Base-by-base conservation (phyloP, 2,797 vertebrate species). In the Muscicapa comitata region DNA sequence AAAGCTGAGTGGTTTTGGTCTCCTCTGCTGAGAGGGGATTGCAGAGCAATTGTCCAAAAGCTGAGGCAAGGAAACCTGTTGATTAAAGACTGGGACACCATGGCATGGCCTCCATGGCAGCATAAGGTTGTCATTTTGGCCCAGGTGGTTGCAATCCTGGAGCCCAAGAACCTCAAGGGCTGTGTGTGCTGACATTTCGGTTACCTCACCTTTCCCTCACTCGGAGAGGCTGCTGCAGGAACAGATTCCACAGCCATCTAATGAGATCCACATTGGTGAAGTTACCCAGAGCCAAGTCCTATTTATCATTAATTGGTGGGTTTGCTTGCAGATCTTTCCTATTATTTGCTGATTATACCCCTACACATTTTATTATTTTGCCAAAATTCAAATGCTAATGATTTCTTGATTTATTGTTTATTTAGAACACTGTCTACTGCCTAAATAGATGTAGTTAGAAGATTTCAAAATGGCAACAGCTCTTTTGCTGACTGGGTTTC, bases 51-150 rank as follows among this genome's bases (percentile, higher is more conserved):
- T 65, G 24, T 93, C 57, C 18, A 45, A 96, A 95, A 93, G 51
- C 92, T 77, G 87, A 91, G 92, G 84, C 42, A 74, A 92, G 91
- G 90, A 97, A 97, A 96, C 48, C 75, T 95, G 23, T 91, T 17
- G 25, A 85, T 95, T 95, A 91, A 94, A 89, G 67, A 68, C 95
- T 94, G 29, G 93, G 96, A 96, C 93, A 68, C 92, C 3, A 2
- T 7, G 50, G 85, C 57, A 45, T 47, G 65, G 80, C 86, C 84
- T 91, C 97, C 85, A 12, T 0, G 2, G 85, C 89, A 80, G 96
- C 96, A 97, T 97, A 97, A 97, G 97, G 97, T 96, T 97, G 96
- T 97, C 95, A 97, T 98, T 98, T 98, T 96, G 91, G 93, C 57
- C 96, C 97, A 98, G 97, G 97, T 98, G 97, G 96, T 97, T 98